Conservation (phyloP, 2,113 vertebrate species). For the Fregetta grallaria region DNA sequence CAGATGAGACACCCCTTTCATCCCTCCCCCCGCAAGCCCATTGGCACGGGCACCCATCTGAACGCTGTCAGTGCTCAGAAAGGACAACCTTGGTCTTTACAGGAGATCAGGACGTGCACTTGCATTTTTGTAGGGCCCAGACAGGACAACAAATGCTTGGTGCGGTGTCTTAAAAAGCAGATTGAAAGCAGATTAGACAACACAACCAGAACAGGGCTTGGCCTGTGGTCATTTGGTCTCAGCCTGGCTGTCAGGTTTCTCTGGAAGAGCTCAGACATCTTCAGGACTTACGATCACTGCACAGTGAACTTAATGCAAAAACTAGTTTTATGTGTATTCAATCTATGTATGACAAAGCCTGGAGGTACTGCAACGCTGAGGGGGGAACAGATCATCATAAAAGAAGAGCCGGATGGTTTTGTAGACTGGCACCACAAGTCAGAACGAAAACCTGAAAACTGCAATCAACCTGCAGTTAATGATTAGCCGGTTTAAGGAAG, state of each 20-base stretch:
- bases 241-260: not conserved
- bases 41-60: accelerated
- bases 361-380: not conserved
- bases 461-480: not conserved
- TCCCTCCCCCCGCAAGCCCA: not conserved
- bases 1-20: not conserved
- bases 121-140: not conserved
- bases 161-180: not conserved
- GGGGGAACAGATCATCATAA: accelerated
- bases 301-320: not conserved
- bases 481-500: not conserved
- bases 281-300: not conserved
- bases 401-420: not conserved
- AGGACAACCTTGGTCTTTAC: not conserved
- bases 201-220: not conserved
- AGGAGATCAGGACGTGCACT: not conserved
- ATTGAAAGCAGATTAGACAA: not conserved
- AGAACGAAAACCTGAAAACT: not conserved
- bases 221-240: not conserved
- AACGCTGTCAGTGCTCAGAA: not conserved
- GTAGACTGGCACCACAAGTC: not conserved
- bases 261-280: not conserved
- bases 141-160: not conserved
- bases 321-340: not conserved
- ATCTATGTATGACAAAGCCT: not conserved